A percentile compares a stretch with the other conserved stretches of the same genome.
Evolutionary conservation across 2,113 vertebrate species (phyloP).

Genomic region (Tylochromis polylepis): DNA sequence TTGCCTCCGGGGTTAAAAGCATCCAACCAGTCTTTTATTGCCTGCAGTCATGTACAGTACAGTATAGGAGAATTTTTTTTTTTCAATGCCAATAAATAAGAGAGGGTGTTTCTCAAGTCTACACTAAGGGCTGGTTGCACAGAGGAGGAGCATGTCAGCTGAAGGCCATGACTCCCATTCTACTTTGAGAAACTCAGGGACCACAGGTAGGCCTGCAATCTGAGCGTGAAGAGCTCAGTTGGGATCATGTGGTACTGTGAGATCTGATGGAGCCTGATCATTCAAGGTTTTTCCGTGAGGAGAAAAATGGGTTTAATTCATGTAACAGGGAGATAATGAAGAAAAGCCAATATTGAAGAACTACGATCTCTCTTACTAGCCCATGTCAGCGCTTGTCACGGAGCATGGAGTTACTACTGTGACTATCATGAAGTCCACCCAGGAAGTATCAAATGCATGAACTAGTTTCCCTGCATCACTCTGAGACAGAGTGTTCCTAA

Average conservation of each 20-base stretch:
- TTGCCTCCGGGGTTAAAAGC: not conserved
- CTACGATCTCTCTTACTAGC: not conserved
- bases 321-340: not conserved
- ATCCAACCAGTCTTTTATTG: not conserved
- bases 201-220: too few relatives aligned
- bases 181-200: too few relatives aligned
- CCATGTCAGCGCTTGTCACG: rapidly evolving
- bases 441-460: not conserved
- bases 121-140: too few relatives aligned
- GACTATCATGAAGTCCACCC: rapidly evolving
- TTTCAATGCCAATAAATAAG: not conserved
- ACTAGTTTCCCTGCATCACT: not conserved
- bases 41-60: not conserved
- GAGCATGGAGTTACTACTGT: not conserved
- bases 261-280: not conserved
- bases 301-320: not conserved
- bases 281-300: not conserved
- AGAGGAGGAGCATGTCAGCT: too few relatives aligned
- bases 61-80: not conserved
- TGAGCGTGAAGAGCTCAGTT: too few relatives aligned
- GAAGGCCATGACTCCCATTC: too few relatives aligned
- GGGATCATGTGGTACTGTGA: too few relatives aligned
- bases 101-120: too few relatives aligned
- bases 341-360: not conserved
- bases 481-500: not conserved